phyloP scores from a whole-genome alignment of 2,888 invertebrate species.

The Imbricaverruca yamaguchii region DNA sequence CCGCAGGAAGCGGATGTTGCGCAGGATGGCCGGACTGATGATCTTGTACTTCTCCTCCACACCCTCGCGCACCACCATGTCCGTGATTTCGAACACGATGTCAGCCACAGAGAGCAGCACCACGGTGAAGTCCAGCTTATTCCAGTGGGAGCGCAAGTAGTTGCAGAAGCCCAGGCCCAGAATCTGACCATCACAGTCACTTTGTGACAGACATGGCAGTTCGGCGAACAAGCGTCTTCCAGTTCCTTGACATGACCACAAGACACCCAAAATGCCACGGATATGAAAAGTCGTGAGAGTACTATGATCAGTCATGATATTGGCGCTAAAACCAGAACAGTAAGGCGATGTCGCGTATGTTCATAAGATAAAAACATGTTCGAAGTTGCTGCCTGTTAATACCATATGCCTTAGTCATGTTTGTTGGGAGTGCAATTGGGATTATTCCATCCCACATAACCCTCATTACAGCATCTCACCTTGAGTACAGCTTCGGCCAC shows the following conservation, averaged over 20 bases:
- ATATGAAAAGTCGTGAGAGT: no score
- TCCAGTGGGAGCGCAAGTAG: slow-evolving; percentile 52
- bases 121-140: slow-evolving; percentile 51
- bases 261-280: no score
- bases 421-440: no score
- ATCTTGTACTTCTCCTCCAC: slow-evolving; percentile 9
- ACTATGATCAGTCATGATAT: no score
- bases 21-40: slow-evolving; percentile 13
- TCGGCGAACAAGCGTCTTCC: no score
- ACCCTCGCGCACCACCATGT: neutral
- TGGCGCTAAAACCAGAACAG: no score
- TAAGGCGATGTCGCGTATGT: no score
- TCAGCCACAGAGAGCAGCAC: slow-evolving; percentile 48
- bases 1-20: slow-evolving; percentile 43
- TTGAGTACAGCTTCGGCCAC: slow-evolving; percentile 1
- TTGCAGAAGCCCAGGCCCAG: slow-evolving; percentile 37
- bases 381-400: no score
- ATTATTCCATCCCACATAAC: no score
- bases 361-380: no score
- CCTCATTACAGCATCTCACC: neutral
- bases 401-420: no score
- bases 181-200: slow-evolving; percentile 31
- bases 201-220: neutral
- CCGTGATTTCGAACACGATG: slow-evolving; percentile 37
- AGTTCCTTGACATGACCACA: no score